Evolutionary conservation across 2,888 invertebrate genomes (phyloP).

Genomic region (Eumacrocentrus americanus): DNA sequence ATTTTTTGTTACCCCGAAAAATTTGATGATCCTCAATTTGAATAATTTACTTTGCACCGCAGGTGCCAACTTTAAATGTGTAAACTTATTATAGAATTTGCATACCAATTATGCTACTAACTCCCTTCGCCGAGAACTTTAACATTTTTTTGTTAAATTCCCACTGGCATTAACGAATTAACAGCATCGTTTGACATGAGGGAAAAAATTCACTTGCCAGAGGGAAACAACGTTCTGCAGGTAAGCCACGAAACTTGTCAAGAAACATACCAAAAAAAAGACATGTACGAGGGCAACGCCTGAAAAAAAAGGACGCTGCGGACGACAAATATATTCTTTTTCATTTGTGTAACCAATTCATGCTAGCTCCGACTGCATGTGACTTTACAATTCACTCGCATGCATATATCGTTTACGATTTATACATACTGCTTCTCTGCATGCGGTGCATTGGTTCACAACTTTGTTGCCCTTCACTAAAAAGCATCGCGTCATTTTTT

Average conservation of each 20-base stretch:
- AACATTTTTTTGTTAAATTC: too few species aligned
- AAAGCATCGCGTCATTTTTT: conserved; percentile 6
- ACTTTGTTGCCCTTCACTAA: neutral
- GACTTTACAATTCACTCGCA: neutral
- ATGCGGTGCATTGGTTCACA: neutral
- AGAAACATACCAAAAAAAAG: neutral
- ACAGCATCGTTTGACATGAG: conserved; percentile 3
- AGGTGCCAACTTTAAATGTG: too few species aligned
- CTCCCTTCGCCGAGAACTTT: neutral
- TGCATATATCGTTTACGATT: neutral
- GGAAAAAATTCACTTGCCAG: neutral
- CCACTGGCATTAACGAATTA: conserved; percentile 14
- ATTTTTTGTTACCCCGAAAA: neutral
- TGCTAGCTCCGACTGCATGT: neutral
- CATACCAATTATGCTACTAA: conserved; percentile 16
- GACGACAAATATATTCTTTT: neutral
- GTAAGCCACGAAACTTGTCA: conserved; percentile 18
- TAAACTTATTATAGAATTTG: conserved; percentile 11
- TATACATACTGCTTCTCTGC: neutral
- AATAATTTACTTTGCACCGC: too few species aligned
- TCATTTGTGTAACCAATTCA: neutral
- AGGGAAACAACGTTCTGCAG: neutral
- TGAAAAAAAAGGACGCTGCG: neutral
- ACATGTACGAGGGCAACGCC: neutral
- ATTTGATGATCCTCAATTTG: neutral